phyloP scores from a whole-genome alignment of 2,797 vertebrate species.

The Cercopithecus hamlyni region DNA sequence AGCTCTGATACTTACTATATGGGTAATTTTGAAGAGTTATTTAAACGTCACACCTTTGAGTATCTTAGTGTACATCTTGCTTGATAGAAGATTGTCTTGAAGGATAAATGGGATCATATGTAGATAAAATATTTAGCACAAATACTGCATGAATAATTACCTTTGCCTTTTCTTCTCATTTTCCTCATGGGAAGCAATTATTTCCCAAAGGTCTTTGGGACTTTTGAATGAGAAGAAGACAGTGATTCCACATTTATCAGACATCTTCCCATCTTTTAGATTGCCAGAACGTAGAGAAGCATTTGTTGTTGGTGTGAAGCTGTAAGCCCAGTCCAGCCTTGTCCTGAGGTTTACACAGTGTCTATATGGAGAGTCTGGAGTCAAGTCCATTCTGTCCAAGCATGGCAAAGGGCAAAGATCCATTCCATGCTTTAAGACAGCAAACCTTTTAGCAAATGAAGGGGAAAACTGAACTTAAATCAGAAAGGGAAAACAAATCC shows the following conservation, averaged over 20 bases:
- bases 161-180: not conserved
- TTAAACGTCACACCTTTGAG: not conserved
- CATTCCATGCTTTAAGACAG: conserved; percentile 21
- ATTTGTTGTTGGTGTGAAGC: not conserved
- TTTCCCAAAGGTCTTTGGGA: not conserved
- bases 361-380: not conserved
- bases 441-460: conserved; percentile 75
- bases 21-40: not conserved
- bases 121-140: not conserved
- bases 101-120: not conserved
- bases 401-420: conserved; percentile 32
- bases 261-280: not conserved
- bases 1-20: not conserved
- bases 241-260: not conserved
- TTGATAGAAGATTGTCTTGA: not conserved
- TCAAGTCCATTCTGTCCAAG: not conserved
- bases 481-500: conserved; percentile 56
- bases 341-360: not conserved
- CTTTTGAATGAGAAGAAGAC: not conserved
- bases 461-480: conserved; percentile 69
- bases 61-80: not conserved
- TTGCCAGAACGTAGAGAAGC: not conserved
- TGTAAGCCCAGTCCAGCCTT: not conserved
- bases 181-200: not conserved
- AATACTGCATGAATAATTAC: not conserved